A percentile compares a stretch with the other conserved stretches of the same genome.
phyloP scores from a whole-genome alignment of 2,888 invertebrate species.

The Tiliacea citrago region DNA sequence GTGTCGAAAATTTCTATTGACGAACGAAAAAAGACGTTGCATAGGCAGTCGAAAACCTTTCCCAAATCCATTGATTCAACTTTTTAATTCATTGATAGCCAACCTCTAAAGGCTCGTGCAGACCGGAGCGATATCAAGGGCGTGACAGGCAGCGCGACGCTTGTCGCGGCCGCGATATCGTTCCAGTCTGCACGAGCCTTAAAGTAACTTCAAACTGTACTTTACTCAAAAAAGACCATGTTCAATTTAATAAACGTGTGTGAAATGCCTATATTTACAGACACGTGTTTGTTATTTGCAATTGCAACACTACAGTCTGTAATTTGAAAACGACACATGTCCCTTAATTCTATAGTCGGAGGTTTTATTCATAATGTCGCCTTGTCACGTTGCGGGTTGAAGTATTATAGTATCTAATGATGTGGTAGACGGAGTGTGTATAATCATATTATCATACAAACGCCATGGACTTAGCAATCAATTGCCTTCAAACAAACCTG shows the following conservation, averaged over 20 bases:
- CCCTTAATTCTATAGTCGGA: slow-evolving; percentile 8
- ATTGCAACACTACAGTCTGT: slow-evolving; percentile 9
- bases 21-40: no score
- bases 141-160: no score
- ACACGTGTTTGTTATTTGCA: slow-evolving; percentile 17
- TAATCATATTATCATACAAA: slow-evolving; percentile 32
- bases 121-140: no score
- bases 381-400: slow-evolving; percentile 43
- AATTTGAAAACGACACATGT: slow-evolving; percentile 30
- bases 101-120: not conserved
- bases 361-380: slow-evolving; percentile 39
- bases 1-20: not conserved
- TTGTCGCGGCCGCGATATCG: no score
- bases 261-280: slow-evolving; percentile 5
- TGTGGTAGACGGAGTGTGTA: slow-evolving; percentile 20
- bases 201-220: not conserved
- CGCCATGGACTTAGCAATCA: slow-evolving; percentile 12
- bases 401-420: slow-evolving; percentile 40
- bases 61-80: not conserved
- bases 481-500: slow-evolving; percentile 6
- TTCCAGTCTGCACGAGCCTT: no score
- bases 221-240: not conserved
- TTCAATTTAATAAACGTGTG: slow-evolving; percentile 10
- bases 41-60: no score
- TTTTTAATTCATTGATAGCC: not conserved